Evolutionary conservation across 2,888 invertebrate genomes (phyloP), one percentile per base, ranked within the genome.

Genomic region (Epinotia brunnichana): DNA sequence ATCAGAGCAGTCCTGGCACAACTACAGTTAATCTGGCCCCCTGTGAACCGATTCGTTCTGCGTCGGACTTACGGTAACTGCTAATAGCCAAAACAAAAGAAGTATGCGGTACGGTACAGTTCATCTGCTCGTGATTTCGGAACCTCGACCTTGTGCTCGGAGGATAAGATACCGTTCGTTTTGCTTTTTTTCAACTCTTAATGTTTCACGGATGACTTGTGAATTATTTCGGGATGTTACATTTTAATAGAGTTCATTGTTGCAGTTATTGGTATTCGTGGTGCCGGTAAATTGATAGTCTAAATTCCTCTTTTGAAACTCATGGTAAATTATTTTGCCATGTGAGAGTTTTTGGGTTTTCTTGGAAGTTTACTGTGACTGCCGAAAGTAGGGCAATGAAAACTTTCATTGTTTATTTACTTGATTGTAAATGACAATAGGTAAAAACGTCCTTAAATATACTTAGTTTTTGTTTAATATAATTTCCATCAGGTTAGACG

Each of bases 31-130:
- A 73, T n/a, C 73, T 44, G 62, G 67, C 68, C 69, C 71, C 73
- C 73, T 41, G 17, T 53, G 48, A 59, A 15, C 51, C 68, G 62
- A 73, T 73, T 73, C 51, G 73, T 73, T 69, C 51, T 69, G 62
- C 68, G 69, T 73, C 68, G 57, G 29, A 68, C 56, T 62, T 69
- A 73, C 73, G 51, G 73, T 73, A 70, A 59, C 29, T 17, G 39
- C 56, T 73, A 63, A 73, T 73, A 73, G 69, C 63, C 73, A 73
- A 73, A 73, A 73, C 73, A 73, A 73, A 73, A 73, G 72, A 62
- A 67, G 41, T 44, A 62, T 51, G 62, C 56, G 61, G 39, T 35
- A 61, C 19, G 67, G 67, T 48, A 68, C 35, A 72, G 56, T 62
- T 56, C 61, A 57, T 67, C 39, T 41, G 62, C 41, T 2, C 41